Evolutionary conservation across 2,888 invertebrate genomes (phyloP).

Genomic region (Parasteatoda lunata): DNA sequence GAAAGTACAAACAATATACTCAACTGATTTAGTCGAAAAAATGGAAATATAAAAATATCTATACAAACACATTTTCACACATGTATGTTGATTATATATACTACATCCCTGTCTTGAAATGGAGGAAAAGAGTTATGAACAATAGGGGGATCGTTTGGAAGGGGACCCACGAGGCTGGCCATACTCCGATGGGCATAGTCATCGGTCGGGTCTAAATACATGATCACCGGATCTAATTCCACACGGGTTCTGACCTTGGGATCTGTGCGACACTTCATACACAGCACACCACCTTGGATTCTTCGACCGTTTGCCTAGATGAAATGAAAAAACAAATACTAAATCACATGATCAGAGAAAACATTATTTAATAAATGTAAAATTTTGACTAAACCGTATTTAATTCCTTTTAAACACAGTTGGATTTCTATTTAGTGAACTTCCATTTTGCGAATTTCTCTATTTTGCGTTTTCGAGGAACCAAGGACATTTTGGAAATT

Average conservation of each 20-base stretch:
- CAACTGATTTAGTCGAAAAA: background rate
- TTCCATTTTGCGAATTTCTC: too few relatives aligned
- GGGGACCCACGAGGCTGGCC: constrained; percentile 30
- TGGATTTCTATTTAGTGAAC: too few relatives aligned
- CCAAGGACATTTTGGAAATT: too few relatives aligned
- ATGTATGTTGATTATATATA: constrained; percentile 47
- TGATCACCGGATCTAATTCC: constrained; percentile 30
- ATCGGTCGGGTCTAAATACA: constrained; percentile 45
- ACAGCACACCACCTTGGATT: constrained; percentile 39
- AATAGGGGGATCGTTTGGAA: constrained; percentile 51
- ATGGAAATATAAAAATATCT: background rate
- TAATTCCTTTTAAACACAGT: too few relatives aligned
- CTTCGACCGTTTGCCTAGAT: constrained; percentile 29
- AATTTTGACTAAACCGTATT: too few relatives aligned
- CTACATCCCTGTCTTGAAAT: constrained; percentile 37
- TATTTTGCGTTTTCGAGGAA: too few relatives aligned
- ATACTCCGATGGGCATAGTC: constrained; percentile 48
- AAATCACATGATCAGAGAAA: too few relatives aligned
- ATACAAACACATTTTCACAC: background rate
- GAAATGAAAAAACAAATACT: background rate
- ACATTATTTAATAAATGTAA: too few relatives aligned
- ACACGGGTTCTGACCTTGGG: constrained; percentile 36
- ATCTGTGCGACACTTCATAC: constrained; percentile 54
- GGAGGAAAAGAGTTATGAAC: constrained; percentile 8
- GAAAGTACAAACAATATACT: too few relatives aligned